phyloP scores from a whole-genome alignment of 2,113 vertebrate genomes.

The Nycticebus coucang region DNA sequence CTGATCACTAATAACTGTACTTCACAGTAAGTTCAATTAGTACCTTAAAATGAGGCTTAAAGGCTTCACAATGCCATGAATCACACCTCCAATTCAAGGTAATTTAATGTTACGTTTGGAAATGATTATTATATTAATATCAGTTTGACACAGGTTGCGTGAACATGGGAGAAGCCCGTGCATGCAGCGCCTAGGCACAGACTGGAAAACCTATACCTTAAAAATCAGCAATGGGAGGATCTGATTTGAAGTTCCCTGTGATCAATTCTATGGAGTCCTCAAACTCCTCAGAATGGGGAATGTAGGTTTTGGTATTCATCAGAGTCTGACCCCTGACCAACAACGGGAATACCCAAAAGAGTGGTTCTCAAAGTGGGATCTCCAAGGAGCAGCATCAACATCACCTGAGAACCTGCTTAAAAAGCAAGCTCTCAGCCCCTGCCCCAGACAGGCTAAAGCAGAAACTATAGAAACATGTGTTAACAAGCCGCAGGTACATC shows the following conservation, averaged over 20 bases:
- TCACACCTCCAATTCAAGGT: not conserved
- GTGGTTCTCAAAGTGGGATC: not conserved
- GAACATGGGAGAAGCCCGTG: too few relatives aligned
- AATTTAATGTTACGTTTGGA: not conserved
- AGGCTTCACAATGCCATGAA: not conserved
- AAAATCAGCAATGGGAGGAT: not conserved
- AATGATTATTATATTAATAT: not conserved
- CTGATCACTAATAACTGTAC: not conserved
- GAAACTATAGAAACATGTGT: rapidly evolving
- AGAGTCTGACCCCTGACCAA: not conserved
- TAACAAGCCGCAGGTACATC: not conserved
- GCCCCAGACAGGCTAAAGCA: not conserved
- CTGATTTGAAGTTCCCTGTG: not conserved
- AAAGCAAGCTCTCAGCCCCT: not conserved
- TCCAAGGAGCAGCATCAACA: not conserved
- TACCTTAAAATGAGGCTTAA: not conserved
- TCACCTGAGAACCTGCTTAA: not conserved
- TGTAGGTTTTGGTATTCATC: not conserved
- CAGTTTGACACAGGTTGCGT: not conserved
- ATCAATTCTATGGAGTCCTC: not conserved
- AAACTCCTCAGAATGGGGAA: not conserved
- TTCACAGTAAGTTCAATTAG: not conserved
- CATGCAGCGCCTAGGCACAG: rapidly evolving
- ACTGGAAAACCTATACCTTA: not conserved
- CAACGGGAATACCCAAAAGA: not conserved